Conservation (phyloP, 2,888 invertebrate genomes). For the Ceramica pisi region DNA sequence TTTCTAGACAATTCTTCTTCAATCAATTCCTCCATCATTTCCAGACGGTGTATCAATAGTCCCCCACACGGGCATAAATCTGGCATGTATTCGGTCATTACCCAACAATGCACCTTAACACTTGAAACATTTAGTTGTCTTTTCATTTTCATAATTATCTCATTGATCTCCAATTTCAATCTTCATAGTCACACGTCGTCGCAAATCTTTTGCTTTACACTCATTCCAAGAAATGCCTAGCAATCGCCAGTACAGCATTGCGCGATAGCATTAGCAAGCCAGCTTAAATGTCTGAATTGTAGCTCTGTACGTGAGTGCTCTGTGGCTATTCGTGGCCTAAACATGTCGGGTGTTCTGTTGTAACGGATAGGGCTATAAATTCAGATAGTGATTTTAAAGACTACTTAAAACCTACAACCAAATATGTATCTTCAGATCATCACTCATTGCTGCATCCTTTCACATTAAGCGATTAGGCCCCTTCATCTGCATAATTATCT, state of each 20-base stretch:
- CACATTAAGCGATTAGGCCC: not conserved
- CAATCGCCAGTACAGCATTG: slow-evolving; percentile 61
- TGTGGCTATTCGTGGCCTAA: not conserved
- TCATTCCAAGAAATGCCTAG: slow-evolving; percentile 47
- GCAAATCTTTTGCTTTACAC: slow-evolving; percentile 21
- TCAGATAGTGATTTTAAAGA: not conserved
- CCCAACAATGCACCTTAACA: too few relatives aligned
- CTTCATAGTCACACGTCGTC: not conserved
- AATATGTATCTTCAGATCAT: not conserved
- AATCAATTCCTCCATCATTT: too few relatives aligned
- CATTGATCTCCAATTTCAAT: too few relatives aligned
- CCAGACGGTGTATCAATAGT: too few relatives aligned
- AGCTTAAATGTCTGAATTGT: slow-evolving; percentile 54
- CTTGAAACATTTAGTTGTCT: too few relatives aligned
- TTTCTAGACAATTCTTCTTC: too few relatives aligned
- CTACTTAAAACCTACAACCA: not conserved
- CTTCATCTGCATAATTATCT: not conserved
- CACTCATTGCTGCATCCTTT: not conserved
- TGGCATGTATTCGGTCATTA: too few relatives aligned
- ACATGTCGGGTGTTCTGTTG: not conserved
- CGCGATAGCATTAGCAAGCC: slow-evolving; percentile 77
- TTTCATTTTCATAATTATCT: too few relatives aligned
- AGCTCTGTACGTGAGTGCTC: not conserved
- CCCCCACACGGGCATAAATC: too few relatives aligned
- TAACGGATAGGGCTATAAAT: not conserved